phyloP scores from a whole-genome alignment of 2,888 invertebrate genomes.

The Cremastinae sp. region DNA sequence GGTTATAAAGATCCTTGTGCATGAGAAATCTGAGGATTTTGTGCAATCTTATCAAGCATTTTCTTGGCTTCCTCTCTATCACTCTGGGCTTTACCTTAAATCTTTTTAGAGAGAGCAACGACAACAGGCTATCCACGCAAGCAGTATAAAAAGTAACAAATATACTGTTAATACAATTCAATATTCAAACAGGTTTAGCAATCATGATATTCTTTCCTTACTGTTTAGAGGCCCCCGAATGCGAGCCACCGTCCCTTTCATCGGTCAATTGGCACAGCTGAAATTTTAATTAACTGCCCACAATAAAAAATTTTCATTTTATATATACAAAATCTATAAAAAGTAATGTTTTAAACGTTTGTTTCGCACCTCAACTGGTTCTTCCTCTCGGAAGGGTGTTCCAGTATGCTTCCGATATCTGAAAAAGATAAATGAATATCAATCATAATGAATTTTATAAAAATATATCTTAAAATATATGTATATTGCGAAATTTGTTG shows the following conservation, averaged over 20 bases:
- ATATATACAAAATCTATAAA: too few relatives aligned
- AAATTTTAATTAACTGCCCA: slow-evolving; percentile 19
- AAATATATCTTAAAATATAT: too few relatives aligned
- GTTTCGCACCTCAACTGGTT: slow-evolving; percentile 73
- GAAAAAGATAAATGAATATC: slow-evolving; percentile 30
- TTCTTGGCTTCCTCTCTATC: neutral
- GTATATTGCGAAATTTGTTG: too few relatives aligned
- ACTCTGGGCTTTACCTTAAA: slow-evolving; percentile 68
- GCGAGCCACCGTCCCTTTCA: slow-evolving; percentile 63
- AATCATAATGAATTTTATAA: neutral
- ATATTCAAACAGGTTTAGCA: neutral
- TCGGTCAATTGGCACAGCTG: slow-evolving; percentile 66
- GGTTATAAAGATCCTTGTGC: neutral
- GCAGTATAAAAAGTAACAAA: slow-evolving; percentile 64
- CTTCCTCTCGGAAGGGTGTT: slow-evolving; percentile 72
- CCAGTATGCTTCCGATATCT: slow-evolving; percentile 74
- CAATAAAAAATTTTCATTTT: neutral
- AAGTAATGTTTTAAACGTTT: neutral
- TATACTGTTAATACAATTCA: slow-evolving; percentile 49
- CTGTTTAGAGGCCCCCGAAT: slow-evolving; percentile 69
- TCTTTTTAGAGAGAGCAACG: slow-evolving; percentile 74
- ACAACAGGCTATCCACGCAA: slow-evolving; percentile 73
- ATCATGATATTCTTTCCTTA: slow-evolving; percentile 55
- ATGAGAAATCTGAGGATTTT: neutral
- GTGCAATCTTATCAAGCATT: neutral